A percentile compares a stretch with the other conserved stretches of the same genome.
phyloP scores from a whole-genome alignment of 2,888 invertebrate genomes.

The Cephus spinipes region DNA sequence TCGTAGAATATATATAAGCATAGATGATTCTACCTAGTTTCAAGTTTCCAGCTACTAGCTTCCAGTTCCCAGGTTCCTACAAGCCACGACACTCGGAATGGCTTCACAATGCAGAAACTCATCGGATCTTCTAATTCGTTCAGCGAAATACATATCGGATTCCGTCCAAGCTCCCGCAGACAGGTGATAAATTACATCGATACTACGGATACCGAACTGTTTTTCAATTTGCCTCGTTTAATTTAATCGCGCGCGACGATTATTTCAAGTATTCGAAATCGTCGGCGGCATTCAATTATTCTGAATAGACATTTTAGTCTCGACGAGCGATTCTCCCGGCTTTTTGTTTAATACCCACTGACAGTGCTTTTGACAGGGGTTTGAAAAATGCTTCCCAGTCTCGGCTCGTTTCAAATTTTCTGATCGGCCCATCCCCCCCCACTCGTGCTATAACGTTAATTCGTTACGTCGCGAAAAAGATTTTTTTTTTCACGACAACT shows the following conservation, averaged over 20 bases:
- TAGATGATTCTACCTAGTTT: background rate
- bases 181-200: background rate
- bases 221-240: background rate
- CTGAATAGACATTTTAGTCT: background rate
- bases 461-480: constrained; percentile 25
- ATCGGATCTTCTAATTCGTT: background rate
- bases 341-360: background rate
- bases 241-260: background rate
- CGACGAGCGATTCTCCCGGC: background rate
- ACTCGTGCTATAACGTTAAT: constrained; percentile 33
- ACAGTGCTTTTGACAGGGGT: constrained; percentile 45
- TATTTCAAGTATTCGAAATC: background rate
- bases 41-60: background rate
- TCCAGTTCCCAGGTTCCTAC: background rate
- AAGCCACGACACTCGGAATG: background rate
- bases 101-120: background rate
- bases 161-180: background rate
- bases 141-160: background rate
- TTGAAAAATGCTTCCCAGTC: constrained; percentile 44
- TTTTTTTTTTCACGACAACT: background rate
- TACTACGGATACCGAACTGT: background rate
- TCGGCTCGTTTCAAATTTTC: constrained; percentile 1
- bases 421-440: background rate
- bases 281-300: background rate
- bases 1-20: background rate